Percentiles rank a stretch among this genome's conserved stretches.
phyloP scores from a whole-genome alignment of 2,888 invertebrate species.

The Geophilus truncorum region DNA sequence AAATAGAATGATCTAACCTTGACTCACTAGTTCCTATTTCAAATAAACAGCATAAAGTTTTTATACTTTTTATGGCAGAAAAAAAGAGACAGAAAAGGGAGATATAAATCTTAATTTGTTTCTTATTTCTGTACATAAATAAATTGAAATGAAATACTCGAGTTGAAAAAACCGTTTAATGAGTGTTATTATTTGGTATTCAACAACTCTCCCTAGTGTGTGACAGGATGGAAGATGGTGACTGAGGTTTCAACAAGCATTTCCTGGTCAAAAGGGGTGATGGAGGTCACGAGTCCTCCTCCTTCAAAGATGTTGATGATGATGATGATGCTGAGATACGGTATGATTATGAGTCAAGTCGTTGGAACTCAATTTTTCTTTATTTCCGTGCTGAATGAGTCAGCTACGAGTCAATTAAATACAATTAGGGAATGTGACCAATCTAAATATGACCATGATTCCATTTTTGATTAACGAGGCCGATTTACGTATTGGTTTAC shows the following conservation, averaged over 20 bases:
- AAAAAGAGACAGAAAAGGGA: no score
- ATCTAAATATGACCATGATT: not conserved
- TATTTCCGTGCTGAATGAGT: constrained; percentile 4
- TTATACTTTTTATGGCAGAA: no score
- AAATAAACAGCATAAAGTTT: not conserved
- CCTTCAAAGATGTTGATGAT: not conserved
- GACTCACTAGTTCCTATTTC: not conserved
- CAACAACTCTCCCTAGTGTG: not conserved
- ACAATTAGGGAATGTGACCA: not conserved
- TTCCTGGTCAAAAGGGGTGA: constrained; percentile 7
- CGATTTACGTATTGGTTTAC: not conserved
- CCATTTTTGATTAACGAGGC: constrained; percentile 14
- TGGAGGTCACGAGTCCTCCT: constrained; percentile 27
- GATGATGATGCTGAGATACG: not conserved
- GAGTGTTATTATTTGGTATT: not conserved
- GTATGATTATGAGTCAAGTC: constrained; percentile 13
- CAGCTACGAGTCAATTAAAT: not conserved
- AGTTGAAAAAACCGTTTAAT: not conserved
- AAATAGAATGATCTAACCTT: not conserved
- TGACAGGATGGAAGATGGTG: not conserved
- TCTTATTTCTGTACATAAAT: no score
- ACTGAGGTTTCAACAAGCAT: not conserved
- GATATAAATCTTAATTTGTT: not conserved
- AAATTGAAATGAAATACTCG: not conserved
- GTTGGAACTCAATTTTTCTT: constrained; percentile 11